Percentiles rank a stretch among this genome's conserved stretches.
phyloP scores from a whole-genome alignment of 2,888 invertebrate genomes.

The Nasonovia ribisnigri region DNA sequence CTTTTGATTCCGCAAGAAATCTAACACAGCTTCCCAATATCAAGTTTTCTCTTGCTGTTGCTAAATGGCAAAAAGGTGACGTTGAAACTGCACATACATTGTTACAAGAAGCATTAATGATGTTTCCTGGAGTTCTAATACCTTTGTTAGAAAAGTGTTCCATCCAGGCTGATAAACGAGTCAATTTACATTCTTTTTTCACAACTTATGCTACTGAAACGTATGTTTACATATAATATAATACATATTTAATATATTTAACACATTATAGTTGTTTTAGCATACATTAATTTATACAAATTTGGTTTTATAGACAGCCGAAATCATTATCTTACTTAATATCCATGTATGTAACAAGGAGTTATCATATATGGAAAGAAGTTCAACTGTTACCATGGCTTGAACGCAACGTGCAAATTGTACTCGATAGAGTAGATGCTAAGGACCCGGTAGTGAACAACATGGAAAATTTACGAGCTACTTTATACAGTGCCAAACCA shows the following conservation, averaged over 20 bases:
- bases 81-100: constrained; percentile 73
- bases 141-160: constrained; percentile 83
- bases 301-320: constrained; percentile 67
- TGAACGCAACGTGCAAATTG: constrained; percentile 78
- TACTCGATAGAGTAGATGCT: constrained; percentile 77
- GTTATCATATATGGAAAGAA: constrained; percentile 85
- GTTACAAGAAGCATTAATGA: constrained; percentile 82
- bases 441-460: constrained; percentile 76
- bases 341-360: constrained; percentile 80
- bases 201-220: constrained; percentile 70
- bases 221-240: constrained; percentile 69
- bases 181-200: constrained; percentile 74
- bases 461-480: constrained; percentile 75
- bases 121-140: constrained; percentile 84
- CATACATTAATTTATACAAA: neutral
- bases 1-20: constrained; percentile 68
- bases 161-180: constrained; percentile 78
- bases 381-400: constrained; percentile 81
- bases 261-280: neutral
- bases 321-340: constrained; percentile 79
- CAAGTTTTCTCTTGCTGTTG: constrained; percentile 84
- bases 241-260: neutral
- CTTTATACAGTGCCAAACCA: constrained; percentile 76
- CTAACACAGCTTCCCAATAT: constrained; percentile 85
- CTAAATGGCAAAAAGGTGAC: constrained; percentile 76